phyloP scores from a whole-genome alignment of 2,888 invertebrate genomes.

The Falcaria lacertinaria region DNA sequence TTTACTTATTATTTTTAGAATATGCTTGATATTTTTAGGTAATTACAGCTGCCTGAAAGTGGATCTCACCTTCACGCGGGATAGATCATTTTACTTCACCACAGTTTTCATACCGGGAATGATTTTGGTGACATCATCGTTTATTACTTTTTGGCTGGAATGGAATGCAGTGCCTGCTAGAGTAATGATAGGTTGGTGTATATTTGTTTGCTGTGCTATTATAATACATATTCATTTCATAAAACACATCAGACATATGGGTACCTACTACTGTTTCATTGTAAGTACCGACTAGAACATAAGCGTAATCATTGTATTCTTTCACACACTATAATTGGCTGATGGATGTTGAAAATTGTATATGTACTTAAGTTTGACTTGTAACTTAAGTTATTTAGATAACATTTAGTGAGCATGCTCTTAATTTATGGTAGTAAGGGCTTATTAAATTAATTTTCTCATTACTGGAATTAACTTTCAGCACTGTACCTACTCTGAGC shows the following conservation, averaged over 20 bases:
- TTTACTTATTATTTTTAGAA: conserved; percentile 55
- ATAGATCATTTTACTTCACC: conserved; percentile 97
- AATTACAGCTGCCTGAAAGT: conserved; percentile 98
- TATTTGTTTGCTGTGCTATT: conserved; percentile 36
- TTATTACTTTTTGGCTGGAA: conserved; percentile 98
- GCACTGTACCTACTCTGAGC: conserved; percentile 3
- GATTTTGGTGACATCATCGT: conserved; percentile 96
- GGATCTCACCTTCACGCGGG: conserved; percentile 95
- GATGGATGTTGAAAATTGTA: too few species aligned
- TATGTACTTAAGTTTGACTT: too few species aligned
- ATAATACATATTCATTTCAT: neutral
- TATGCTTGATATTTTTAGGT: conserved; percentile 83
- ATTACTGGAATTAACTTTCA: conserved; percentile 1
- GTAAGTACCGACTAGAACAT: neutral
- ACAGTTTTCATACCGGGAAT: conserved; percentile 98
- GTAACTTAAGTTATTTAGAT: too few species aligned
- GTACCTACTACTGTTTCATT: too few species aligned
- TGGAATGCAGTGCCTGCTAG: conserved; percentile 98
- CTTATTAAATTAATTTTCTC: conserved; percentile 5
- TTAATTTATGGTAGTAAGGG: neutral
- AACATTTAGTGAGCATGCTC: too few species aligned
- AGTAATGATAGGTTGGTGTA: conserved; percentile 94
- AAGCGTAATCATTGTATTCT: neutral
- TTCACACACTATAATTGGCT: neutral
- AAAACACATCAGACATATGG: neutral